These are phyloP conservation scores for Rhagonycha lutea DNA, from an alignment of 2,888 invertebrate species.

Conservation along the genomic window DNA sequence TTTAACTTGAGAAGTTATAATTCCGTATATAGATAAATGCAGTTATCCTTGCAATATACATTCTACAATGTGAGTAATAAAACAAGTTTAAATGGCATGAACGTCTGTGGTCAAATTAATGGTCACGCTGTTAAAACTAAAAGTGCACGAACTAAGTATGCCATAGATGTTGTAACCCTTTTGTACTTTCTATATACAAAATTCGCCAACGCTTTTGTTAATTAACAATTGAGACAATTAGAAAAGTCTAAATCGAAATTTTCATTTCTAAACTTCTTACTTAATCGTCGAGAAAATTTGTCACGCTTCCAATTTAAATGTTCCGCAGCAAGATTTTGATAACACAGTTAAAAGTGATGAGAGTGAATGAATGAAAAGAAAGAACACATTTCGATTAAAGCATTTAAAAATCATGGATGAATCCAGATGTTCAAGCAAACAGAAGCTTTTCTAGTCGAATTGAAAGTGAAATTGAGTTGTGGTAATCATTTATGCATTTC, in stretches of 20 bases:
- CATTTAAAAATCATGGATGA: neutral
- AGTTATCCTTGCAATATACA: neutral
- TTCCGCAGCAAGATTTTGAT: neutral
- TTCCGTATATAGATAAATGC: neutral
- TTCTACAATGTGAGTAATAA: neutral
- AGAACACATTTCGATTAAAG: neutral
- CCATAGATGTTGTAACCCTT: constrained; percentile 3
- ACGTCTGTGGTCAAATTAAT: constrained; percentile 4
- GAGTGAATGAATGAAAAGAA: neutral
- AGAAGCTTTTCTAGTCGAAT: neutral
- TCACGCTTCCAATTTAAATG: neutral
- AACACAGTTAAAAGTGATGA: neutral
- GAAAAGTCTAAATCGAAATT: neutral
- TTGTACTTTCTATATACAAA: neutral
- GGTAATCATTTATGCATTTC: neutral
- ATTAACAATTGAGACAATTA: neutral
- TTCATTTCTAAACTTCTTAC: neutral
- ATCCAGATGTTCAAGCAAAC: too few relatives aligned
- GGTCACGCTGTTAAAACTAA: constrained; percentile 1
- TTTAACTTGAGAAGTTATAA: neutral
- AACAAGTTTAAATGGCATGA: neutral
- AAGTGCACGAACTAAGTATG: constrained; percentile 4
- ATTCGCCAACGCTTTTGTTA: neutral
- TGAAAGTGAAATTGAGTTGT: neutral
- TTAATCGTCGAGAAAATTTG: neutral